These are phyloP conservation scores for Cryptocephalus primarius DNA, from an alignment of 2,888 invertebrate species.

Conservation along the genomic window DNA sequence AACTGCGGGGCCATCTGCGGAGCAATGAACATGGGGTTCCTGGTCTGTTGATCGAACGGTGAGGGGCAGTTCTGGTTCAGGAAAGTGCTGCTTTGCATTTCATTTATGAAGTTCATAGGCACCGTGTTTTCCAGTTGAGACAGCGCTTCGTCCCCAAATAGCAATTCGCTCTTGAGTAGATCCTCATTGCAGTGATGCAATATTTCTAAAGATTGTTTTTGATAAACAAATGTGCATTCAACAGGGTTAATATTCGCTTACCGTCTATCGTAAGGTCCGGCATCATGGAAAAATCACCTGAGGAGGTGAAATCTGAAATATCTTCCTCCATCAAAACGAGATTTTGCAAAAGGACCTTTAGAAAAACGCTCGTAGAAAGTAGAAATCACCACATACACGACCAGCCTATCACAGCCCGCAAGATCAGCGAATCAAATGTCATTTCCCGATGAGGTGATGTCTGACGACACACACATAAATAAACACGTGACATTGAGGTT, in stretches of 20 bases:
- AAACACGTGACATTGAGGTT: too few species aligned
- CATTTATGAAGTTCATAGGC: constrained; percentile 39
- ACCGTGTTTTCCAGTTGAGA: constrained; percentile 40
- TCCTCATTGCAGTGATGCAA: constrained; percentile 57
- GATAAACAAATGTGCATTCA: background rate
- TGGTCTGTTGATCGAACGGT: constrained; percentile 4
- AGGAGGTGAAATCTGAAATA: constrained; percentile 33
- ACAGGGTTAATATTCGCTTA: constrained; percentile 39
- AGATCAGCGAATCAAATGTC: constrained; percentile 46
- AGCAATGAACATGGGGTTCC: constrained; percentile 8
- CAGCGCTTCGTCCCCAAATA: constrained; percentile 43
- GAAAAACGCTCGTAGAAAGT: constrained; percentile 1
- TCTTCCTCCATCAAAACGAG: constrained; percentile 29
- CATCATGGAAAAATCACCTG: constrained; percentile 49
- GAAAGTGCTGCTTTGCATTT: constrained; percentile 23
- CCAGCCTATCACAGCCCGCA: too few species aligned
- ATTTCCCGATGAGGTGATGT: constrained; percentile 48
- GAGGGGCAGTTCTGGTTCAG: constrained; percentile 20
- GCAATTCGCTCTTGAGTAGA: constrained; percentile 42
- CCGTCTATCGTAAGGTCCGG: constrained; percentile 55
- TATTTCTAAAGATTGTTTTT: constrained; percentile 39
- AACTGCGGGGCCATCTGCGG: constrained; percentile 23
- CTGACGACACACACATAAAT: constrained; percentile 41
- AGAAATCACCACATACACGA: constrained; percentile 32
- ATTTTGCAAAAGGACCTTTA: constrained; percentile 1